Evolutionary conservation across 2,888 invertebrate species (phyloP).

Genomic region (Pristionchus japonicus): DNA sequence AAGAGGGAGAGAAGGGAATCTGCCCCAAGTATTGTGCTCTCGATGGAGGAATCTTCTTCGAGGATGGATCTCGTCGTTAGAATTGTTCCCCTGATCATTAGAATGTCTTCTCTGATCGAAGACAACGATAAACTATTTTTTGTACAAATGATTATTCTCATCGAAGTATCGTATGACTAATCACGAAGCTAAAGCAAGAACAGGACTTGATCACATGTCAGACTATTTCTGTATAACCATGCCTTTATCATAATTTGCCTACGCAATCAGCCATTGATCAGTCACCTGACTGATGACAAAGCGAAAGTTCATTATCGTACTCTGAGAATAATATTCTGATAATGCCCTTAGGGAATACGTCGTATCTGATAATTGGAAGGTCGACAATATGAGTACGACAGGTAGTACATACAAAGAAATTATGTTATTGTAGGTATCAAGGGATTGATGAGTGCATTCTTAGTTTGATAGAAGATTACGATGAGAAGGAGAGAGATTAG

Average conservation of each 20-base stretch:
- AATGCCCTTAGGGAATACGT: background rate
- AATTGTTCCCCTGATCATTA: background rate
- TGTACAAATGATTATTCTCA: no score
- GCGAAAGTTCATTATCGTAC: background rate
- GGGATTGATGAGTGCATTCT: background rate
- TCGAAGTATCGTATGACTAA: no score
- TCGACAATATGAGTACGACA: background rate
- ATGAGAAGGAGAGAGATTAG: no score
- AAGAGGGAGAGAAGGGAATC: background rate
- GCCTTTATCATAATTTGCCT: background rate
- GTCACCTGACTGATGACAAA: background rate
- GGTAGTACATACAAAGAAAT: background rate
- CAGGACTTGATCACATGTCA: no score
- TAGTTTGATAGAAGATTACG: background rate
- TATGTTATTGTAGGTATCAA: background rate
- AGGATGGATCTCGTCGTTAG: no score
- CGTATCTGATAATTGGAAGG: background rate
- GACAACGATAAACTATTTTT: background rate
- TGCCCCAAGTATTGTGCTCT: no score
- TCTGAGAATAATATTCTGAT: background rate
- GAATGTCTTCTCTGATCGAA: background rate
- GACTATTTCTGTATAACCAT: background rate
- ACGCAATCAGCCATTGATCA: background rate
- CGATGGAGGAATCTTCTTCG: no score
- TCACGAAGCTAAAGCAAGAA: no score